These are phyloP conservation scores for Eretmochelys imbricata DNA, from an alignment of 2,113 vertebrate genomes.

Conservation along the genomic window DNA sequence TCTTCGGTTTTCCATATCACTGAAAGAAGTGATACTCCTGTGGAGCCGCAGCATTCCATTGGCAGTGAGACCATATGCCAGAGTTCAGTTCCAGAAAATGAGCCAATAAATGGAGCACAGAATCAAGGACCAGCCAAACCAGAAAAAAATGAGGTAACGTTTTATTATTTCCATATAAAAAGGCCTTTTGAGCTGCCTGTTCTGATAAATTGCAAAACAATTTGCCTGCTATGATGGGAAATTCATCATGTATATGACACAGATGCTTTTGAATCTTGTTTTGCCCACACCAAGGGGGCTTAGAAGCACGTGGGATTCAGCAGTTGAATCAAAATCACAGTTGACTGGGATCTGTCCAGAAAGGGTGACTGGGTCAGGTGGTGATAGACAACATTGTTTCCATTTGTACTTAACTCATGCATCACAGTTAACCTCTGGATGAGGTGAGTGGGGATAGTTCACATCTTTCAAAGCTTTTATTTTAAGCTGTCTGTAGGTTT, in stretches of 20 bases:
- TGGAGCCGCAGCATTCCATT: constrained; percentile 86
- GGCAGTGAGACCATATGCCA: constrained; percentile 79
- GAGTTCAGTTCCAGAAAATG: constrained; percentile 79
- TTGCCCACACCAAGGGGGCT: neutral
- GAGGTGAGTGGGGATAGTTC: no score
- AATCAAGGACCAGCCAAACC: constrained; percentile 75
- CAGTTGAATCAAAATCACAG: no score
- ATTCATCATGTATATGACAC: neutral
- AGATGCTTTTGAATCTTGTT: constrained; percentile 22
- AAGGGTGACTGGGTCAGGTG: no score
- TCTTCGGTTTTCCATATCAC: constrained; percentile 53
- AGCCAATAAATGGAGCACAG: constrained; percentile 80
- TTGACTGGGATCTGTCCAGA: no score
- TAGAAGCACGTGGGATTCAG: no score
- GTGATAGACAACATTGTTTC: no score
- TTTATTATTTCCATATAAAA: constrained; percentile 49
- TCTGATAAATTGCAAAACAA: constrained; percentile 25
- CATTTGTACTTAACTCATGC: no score
- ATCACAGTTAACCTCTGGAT: no score
- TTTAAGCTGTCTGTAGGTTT: neutral
- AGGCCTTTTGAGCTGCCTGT: constrained; percentile 1
- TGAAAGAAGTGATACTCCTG: constrained; percentile 84
- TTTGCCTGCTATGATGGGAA: constrained; percentile 34
- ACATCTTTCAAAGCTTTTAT: neutral
- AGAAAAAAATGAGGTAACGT: constrained; percentile 91